These are phyloP conservation scores for Mormyrus lacerda DNA, from an alignment of 2,113 vertebrate genomes.

Conservation along the genomic window DNA sequence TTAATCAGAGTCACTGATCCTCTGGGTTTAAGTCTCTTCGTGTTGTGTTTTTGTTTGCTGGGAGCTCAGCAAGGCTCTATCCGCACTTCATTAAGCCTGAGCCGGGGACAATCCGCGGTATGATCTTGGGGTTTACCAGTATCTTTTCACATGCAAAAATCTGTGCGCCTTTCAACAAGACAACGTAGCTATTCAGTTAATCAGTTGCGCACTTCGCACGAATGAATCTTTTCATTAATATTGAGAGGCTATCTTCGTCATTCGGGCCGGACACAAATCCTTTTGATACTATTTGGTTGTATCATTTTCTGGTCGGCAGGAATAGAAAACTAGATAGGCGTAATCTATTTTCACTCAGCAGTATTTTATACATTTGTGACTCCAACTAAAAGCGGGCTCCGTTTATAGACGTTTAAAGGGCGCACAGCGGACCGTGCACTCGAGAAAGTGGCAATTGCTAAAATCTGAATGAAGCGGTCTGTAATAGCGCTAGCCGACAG, in stretches of 20 bases:
- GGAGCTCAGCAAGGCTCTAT: constrained; percentile 83
- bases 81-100: constrained; percentile 99
- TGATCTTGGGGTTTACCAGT: constrained; percentile 73
- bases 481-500: not conserved
- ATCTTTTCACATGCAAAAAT: constrained; percentile 89
- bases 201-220: constrained; percentile 76
- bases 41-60: constrained; percentile 83
- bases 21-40: constrained; percentile 83
- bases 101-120: constrained; percentile 72
- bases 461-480: constrained; percentile 2
- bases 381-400: not conserved
- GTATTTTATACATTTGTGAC: constrained; percentile 12
- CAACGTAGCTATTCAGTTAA: constrained; percentile 55
- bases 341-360: not conserved
- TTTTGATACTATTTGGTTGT: constrained; percentile 39
- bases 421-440: not conserved
- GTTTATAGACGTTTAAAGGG: not conserved
- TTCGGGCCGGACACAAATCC: constrained; percentile 41
- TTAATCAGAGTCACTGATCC: constrained; percentile 98
- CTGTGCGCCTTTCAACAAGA: constrained; percentile 57
- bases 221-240: constrained; percentile 47
- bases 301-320: not conserved
- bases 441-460: not conserved
- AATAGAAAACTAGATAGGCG: not conserved
- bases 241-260: constrained; percentile 34